Evolutionary conservation across 2,113 vertebrate species (phyloP).

Genomic region (Brachirus orientalis): DNA sequence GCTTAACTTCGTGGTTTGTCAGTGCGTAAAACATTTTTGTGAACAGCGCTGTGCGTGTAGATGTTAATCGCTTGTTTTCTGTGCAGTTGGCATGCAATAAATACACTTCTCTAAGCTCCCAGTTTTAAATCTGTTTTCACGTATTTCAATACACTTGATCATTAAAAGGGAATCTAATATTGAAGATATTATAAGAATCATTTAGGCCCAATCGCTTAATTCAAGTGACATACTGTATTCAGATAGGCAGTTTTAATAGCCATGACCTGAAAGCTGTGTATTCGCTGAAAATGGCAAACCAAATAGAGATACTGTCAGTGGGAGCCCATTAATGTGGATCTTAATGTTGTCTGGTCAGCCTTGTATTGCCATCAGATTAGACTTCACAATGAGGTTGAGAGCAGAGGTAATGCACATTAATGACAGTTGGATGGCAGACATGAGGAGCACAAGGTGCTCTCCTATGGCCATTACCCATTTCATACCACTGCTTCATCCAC

Average conservation of each 20-base stretch:
- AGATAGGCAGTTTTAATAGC: slow-evolving; percentile 32
- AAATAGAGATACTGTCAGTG: slow-evolving; percentile 39
- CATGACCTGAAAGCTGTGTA: slow-evolving; percentile 44
- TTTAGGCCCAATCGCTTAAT: slow-evolving; percentile 16
- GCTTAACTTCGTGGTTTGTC: slow-evolving; percentile 73
- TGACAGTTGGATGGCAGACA: slow-evolving; percentile 56
- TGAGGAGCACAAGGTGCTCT: slow-evolving; percentile 60
- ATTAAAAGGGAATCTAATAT: slow-evolving; percentile 5
- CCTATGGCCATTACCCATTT: slow-evolving; percentile 43
- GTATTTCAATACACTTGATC: too few species aligned
- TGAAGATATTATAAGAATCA: neutral
- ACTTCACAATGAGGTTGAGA: slow-evolving; percentile 47
- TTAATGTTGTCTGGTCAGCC: slow-evolving; percentile 43
- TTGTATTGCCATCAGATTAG: slow-evolving; percentile 43
- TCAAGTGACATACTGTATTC: slow-evolving; percentile 32
- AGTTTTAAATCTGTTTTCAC: neutral
- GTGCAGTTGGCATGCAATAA: neutral
- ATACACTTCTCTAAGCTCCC: neutral
- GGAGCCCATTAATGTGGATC: slow-evolving; percentile 46
- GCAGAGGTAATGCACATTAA: slow-evolving; percentile 62
- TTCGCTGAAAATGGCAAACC: slow-evolving; percentile 59
- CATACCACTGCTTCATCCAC: slow-evolving; percentile 13
- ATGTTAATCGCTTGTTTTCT: slow-evolving; percentile 13
- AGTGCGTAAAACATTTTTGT: slow-evolving; percentile 47
- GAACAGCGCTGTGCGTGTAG: slow-evolving; percentile 5